These are phyloP conservation scores for Cydia strobilella DNA, from an alignment of 1,140 invertebrate genomes.

Conservation along the genomic window DNA sequence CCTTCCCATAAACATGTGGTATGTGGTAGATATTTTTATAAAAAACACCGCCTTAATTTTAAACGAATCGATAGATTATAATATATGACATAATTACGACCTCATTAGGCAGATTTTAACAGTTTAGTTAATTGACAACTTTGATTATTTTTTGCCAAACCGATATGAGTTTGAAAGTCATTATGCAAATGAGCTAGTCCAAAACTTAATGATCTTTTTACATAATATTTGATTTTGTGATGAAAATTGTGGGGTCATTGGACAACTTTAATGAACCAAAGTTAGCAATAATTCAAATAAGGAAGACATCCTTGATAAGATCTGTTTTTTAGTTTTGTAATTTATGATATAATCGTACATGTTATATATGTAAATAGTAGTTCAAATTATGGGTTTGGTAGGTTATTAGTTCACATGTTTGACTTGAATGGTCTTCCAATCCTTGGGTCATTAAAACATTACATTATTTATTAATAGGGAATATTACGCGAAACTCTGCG, in stretches of 20 bases:
- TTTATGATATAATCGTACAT: neutral
- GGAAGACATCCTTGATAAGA: neutral
- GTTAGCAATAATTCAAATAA: constrained; percentile 11
- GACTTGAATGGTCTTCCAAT: no score
- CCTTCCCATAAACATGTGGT: neutral
- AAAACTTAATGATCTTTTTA: neutral
- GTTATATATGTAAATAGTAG: neutral
- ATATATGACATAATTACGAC: constrained; percentile 28
- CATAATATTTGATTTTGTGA: constrained; percentile 29
- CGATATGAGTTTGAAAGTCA: constrained; percentile 8
- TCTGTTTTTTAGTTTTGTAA: neutral
- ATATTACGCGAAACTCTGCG: no score
- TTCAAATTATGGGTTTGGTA: neutral
- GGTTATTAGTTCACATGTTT: no score
- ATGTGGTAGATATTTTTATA: neutral
- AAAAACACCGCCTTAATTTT: neutral
- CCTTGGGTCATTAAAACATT: no score
- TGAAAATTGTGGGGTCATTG: constrained; percentile 13
- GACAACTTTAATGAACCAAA: constrained; percentile 1
- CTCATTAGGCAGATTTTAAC: constrained; percentile 10
- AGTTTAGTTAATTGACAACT: constrained; percentile 23
- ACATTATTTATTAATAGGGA: no score
- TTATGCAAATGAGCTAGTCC: constrained; percentile 24
- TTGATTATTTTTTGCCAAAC: constrained; percentile 25
- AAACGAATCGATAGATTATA: constrained; percentile 24